Conservation (phyloP, 2,113 vertebrate species). For the Callopanchax toddi region DNA sequence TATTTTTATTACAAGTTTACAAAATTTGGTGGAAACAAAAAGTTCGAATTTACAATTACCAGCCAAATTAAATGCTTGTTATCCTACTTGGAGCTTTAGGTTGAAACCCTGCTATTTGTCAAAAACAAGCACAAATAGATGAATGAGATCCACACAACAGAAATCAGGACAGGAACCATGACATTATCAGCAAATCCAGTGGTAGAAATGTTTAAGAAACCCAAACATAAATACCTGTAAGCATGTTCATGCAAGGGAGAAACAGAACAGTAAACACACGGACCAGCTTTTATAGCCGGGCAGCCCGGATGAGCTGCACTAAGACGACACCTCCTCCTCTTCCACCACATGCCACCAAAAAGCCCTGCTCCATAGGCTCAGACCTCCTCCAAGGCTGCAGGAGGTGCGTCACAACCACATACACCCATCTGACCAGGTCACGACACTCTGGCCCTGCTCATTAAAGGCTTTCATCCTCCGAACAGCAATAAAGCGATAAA, state of each 20-base stretch:
- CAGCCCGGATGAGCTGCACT: background rate
- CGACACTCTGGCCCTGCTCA: conserved; percentile 18
- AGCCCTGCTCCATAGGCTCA: background rate
- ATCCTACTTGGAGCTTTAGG: background rate
- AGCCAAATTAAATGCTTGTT: too few relatives aligned
- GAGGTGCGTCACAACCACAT: background rate
- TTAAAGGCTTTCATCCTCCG: conserved; percentile 12
- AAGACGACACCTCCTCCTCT: background rate
- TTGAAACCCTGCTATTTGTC: background rate
- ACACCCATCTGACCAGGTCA: conserved; percentile 27
- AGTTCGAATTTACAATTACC: too few relatives aligned
- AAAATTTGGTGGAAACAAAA: too few relatives aligned
- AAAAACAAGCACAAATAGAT: background rate
- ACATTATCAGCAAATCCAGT: too few relatives aligned
- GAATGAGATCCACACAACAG: background rate
- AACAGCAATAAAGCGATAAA: conserved; percentile 41
- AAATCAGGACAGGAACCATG: background rate
- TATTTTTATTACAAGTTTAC: too few relatives aligned
- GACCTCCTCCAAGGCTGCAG: background rate
- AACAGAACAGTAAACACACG: background rate
- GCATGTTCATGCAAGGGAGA: background rate
- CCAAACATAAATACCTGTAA: background rate
- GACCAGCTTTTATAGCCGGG: background rate
- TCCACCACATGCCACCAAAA: background rate
- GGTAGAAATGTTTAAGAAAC: too few relatives aligned